Conservation (phyloP, 2,888 invertebrate species). For the Ectemnius cavifrons region DNA sequence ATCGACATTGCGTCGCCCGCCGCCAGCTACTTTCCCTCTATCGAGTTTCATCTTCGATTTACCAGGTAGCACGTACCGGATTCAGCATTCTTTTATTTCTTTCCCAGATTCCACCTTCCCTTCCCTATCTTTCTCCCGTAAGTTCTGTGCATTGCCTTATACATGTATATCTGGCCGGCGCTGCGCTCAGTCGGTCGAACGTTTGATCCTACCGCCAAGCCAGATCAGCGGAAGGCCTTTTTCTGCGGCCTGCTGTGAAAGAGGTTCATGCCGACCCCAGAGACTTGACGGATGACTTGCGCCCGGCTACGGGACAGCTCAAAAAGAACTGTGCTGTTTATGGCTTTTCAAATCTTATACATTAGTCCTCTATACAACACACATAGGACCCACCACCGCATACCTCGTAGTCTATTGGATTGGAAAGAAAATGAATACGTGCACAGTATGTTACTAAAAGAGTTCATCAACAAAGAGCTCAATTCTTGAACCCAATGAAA, state of each 20-base stretch:
- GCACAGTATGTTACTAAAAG: too few relatives aligned
- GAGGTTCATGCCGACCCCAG: slow-evolving; percentile 66
- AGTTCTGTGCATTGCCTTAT: slow-evolving; percentile 18
- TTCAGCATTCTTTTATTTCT: background rate
- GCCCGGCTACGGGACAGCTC: slow-evolving; percentile 35
- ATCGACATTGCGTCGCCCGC: too few relatives aligned
- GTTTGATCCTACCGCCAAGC: slow-evolving; percentile 72
- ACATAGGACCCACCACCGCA: too few relatives aligned
- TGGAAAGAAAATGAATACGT: too few relatives aligned
- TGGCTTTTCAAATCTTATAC: too few relatives aligned
- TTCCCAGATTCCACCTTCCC: slow-evolving; percentile 7
- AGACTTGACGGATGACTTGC: slow-evolving; percentile 74
- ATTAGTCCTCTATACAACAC: too few relatives aligned
- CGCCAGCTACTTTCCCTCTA: background rate
- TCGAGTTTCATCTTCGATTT: background rate
- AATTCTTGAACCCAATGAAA: too few relatives aligned
- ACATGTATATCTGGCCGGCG: slow-evolving; percentile 59
- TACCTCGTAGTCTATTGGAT: too few relatives aligned
- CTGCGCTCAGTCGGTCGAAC: slow-evolving; percentile 58
- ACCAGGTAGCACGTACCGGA: too few relatives aligned
- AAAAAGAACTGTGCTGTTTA: too few relatives aligned
- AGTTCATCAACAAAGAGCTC: too few relatives aligned
- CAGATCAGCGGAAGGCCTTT: slow-evolving; percentile 72
- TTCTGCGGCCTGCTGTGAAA: slow-evolving; percentile 57
- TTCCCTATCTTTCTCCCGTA: slow-evolving; percentile 8